Conservation (phyloP, 2,888 invertebrate genomes). For the Suillia variegata region DNA sequence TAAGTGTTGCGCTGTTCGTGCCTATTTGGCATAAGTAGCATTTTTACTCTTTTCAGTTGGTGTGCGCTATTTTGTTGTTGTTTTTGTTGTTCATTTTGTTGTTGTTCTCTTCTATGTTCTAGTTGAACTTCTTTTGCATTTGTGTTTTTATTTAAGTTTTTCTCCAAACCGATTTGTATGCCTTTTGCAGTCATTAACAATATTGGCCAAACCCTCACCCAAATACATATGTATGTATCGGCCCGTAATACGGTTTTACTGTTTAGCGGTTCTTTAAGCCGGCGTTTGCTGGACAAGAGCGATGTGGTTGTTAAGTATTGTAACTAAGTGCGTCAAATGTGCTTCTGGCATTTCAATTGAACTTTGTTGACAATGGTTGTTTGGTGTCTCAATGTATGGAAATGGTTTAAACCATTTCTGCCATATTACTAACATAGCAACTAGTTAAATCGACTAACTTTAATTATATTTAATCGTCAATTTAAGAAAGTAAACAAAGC, state of each 20-base stretch:
- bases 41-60: background rate
- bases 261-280: slow-evolving; percentile 1
- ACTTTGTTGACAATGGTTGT: no score
- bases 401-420: no score
- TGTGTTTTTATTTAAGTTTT: slow-evolving; percentile 8
- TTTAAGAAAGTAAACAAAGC: no score
- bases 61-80: slow-evolving; percentile 19
- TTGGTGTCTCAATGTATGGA: background rate
- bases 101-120: slow-evolving; percentile 5
- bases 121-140: background rate
- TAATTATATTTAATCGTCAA: no score
- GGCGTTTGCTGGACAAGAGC: no score
- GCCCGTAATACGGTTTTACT: background rate
- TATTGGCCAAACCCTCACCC: background rate
- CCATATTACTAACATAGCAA: no score
- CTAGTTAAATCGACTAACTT: no score
- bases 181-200: background rate
- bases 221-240: background rate
- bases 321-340: no score
- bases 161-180: slow-evolving; percentile 7
- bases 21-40: slow-evolving; percentile 5
- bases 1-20: background rate
- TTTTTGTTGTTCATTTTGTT: slow-evolving; percentile 8
- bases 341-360: no score
- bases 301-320: no score